A percentile compares a stretch with the other conserved stretches of the same genome.
Evolutionary conservation across 2,888 invertebrate species (phyloP).

Genomic region (Leptopilina syphax): DNA sequence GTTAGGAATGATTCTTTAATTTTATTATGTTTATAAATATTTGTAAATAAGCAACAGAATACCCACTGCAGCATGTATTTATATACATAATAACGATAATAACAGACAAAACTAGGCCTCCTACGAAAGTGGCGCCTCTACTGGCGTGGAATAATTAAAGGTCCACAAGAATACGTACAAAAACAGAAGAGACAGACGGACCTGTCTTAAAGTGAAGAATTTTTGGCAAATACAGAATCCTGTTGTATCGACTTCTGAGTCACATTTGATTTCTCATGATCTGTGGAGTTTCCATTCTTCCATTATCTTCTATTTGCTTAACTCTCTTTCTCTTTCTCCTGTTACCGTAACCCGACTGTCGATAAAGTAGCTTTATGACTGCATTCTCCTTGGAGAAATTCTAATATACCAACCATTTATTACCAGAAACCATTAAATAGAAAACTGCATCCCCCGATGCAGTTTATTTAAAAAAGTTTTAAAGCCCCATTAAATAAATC

Average conservation of each 20-base stretch:
- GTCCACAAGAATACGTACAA: no score
- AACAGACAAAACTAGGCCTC: no score
- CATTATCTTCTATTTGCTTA: background rate
- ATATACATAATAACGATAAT: no score
- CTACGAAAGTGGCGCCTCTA: no score
- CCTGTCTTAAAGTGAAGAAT: background rate
- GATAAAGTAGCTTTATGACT: slow-evolving; percentile 10
- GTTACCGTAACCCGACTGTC: background rate
- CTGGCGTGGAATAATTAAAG: no score
- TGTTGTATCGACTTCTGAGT: slow-evolving; percentile 4
- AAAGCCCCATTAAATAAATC: no score
- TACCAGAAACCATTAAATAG: background rate
- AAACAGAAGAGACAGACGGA: no score
- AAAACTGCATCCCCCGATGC: background rate
- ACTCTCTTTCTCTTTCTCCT: background rate
- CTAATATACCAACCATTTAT: slow-evolving; percentile 8
- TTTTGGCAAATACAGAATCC: background rate
- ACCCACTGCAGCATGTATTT: no score
- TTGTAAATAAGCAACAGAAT: no score
- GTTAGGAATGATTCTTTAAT: no score
- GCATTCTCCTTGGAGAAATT: background rate
- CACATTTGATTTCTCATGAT: slow-evolving; percentile 7
- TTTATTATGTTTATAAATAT: no score
- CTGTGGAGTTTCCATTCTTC: slow-evolving; percentile 4
- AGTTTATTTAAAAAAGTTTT: no score